Base-by-base conservation (phyloP, 2,113 vertebrate species). In the Proteles cristata region DNA sequence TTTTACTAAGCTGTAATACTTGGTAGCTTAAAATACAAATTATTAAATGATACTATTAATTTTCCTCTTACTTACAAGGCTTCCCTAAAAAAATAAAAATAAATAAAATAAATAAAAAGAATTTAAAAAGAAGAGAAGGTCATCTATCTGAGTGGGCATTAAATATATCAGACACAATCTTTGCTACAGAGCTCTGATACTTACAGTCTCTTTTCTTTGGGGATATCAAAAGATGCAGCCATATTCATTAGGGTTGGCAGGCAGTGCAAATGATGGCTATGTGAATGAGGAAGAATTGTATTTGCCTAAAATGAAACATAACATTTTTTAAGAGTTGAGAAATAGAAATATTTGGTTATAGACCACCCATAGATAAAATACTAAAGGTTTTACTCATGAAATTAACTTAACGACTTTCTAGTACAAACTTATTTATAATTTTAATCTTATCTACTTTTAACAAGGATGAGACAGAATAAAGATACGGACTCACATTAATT, bases 241-340 rank as follows among this genome's bases (percentile, higher is more conserved):
- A 99, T 99, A 97, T 99, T 99, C 99, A 99, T 99, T 96, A 99
- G 98, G 39, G 99, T 99, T 90, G 99, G 99, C 93, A 99, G 99
- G 97, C 99, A 99, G 98, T 99, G 99, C 96, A 99, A 99, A 98
- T 99, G 99, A 98, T 99, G 99, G 97, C 99, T 99, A 96, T 99
- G 99, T 86, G 99, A 99, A 98, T 99, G 99, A 97, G 99, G 99
- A 98, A 99, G 99, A 97, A 99, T 99, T 98, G 99, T 99, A 98
- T 99, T 99, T 97, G 99, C 99, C 99, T 99, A 90, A n/a, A 98
- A 97, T 31, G 1, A 98, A 97, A 93, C 14, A 76, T 14, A 84
- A 61, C 2, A 43, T 79, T 85, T 94, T 71, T 73, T 23, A 69
- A 90, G n/a, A 97, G 55, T 1, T 83, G 48, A 81, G 43, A 86